phyloP scores from a whole-genome alignment of 1,140 invertebrate species.

The Holcopasites calliopsidis region DNA sequence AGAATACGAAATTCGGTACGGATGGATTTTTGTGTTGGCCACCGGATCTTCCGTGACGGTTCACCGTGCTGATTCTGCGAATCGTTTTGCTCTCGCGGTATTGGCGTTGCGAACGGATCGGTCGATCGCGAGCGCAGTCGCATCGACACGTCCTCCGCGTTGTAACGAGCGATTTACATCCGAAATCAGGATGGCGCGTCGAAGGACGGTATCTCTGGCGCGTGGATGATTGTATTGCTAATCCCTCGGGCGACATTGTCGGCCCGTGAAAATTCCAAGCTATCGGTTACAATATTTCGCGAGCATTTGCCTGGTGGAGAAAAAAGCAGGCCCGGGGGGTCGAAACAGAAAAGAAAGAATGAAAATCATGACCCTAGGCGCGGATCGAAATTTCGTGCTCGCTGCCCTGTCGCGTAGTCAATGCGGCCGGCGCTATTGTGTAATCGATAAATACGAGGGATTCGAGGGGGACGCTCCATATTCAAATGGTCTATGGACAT shows the following conservation, averaged over 20 bases:
- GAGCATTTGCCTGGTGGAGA: constrained; percentile 11
- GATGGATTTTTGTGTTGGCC: too few relatives aligned
- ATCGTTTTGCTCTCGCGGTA: neutral
- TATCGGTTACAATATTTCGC: constrained; percentile 60
- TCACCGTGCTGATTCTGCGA: neutral
- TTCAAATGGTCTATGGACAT: neutral
- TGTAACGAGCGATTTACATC: constrained; percentile 56
- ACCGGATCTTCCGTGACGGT: neutral
- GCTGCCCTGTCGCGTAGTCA: constrained; percentile 19
- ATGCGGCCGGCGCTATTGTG: constrained; percentile 16
- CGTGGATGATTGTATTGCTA: constrained; percentile 44
- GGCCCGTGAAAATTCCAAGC: constrained; percentile 53
- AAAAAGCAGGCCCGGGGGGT: neutral
- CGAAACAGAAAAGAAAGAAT: constrained; percentile 16
- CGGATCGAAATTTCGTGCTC: constrained; percentile 53
- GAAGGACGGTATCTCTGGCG: constrained; percentile 47
- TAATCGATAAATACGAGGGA: neutral
- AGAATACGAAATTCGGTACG: neutral
- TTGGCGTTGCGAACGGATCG: neutral
- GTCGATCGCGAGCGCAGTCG: neutral
- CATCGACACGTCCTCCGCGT: constrained; percentile 7
- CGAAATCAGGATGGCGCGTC: constrained; percentile 44
- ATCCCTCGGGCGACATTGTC: constrained; percentile 56
- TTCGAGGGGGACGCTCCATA: neutral
- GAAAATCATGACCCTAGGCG: constrained; percentile 50